Conservation (phyloP, 2,797 vertebrate genomes). For the Ataeniobius toweri region DNA sequence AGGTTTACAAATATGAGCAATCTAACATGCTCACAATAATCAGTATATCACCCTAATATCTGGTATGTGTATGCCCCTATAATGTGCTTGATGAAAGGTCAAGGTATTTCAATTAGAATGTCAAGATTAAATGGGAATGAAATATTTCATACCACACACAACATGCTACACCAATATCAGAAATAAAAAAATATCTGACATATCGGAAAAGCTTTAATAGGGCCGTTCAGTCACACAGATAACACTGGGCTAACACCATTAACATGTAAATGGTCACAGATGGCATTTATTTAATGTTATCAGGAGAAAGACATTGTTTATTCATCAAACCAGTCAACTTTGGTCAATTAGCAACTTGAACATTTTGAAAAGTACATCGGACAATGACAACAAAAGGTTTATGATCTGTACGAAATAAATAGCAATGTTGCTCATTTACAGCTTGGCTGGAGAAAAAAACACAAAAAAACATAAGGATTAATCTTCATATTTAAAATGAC, state of each 20-base stretch:
- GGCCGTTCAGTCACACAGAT: background rate
- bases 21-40: background rate
- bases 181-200: background rate
- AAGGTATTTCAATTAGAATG: background rate
- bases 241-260: constrained; percentile 26
- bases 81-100: constrained; percentile 4
- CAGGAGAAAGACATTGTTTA: constrained; percentile 85
- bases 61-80: background rate
- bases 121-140: background rate
- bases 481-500: constrained; percentile 83
- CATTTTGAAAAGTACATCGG: constrained; percentile 82
- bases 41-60: background rate
- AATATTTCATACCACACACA: background rate
- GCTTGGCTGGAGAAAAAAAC: constrained; percentile 76
- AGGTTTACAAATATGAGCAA: background rate
- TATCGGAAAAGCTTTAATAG: background rate
- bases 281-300: constrained; percentile 79
- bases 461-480: constrained; percentile 69
- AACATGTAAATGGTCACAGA: constrained; percentile 64
- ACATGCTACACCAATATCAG: no score
- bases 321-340: constrained; percentile 88
- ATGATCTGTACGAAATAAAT: constrained; percentile 86
- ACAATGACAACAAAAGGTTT: constrained; percentile 79
- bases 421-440: constrained; percentile 84
- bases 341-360: constrained; percentile 87